phyloP scores from a whole-genome alignment of 2,797 vertebrate genomes.

The Chelonia mydas region DNA sequence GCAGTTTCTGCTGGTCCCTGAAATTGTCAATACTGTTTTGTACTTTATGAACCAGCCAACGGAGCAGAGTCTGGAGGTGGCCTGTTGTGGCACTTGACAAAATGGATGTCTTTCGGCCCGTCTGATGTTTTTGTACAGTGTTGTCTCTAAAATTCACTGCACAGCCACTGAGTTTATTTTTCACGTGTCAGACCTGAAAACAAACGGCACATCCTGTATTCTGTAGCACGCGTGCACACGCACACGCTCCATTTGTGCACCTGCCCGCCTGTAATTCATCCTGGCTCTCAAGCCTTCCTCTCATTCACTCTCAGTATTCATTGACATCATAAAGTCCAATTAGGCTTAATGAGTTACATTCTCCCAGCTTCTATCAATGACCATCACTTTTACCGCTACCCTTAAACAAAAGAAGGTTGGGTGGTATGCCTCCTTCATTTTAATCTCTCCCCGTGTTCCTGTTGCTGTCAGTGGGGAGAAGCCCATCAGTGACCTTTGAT shows the following conservation, averaged over 20 bases:
- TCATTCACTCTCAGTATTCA: neutral
- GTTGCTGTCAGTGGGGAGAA: neutral
- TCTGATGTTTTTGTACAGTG: neutral
- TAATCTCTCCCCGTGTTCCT: neutral
- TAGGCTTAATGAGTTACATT: neutral
- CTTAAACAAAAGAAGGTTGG: neutral
- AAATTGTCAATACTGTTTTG: neutral
- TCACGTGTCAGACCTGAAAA: neutral
- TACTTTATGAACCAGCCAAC: neutral
- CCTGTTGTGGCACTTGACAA: neutral
- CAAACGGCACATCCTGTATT: neutral
- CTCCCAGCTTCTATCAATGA: neutral
- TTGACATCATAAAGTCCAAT: neutral
- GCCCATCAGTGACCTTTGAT: neutral
- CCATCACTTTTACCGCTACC: neutral
- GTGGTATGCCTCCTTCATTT: neutral
- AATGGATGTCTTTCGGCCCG: neutral
- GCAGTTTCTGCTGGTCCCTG: neutral
- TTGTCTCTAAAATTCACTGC: neutral
- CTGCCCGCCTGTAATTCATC: rapidly evolving
- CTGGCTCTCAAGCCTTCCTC: rapidly evolving
- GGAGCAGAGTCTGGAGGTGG: neutral
- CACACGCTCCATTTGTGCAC: neutral
- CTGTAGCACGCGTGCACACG: neutral
- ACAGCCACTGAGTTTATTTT: neutral